These are phyloP conservation scores for Rhinogobio ventralis DNA, from an alignment of 2,797 vertebrate genomes.

Conservation along the genomic window DNA sequence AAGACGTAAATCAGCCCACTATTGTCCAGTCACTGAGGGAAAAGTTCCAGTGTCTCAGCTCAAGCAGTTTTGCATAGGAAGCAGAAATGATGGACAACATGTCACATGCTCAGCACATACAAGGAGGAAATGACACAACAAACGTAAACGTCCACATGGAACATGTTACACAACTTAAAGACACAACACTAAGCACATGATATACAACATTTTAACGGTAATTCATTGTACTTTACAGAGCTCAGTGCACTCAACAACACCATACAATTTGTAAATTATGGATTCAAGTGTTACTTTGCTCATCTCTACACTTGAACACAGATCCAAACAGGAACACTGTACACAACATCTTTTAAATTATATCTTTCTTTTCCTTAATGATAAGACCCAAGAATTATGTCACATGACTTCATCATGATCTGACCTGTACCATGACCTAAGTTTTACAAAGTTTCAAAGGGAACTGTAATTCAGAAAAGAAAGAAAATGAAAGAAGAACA, in stretches of 20 bases:
- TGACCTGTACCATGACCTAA: neutral
- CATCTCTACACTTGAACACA: constrained; percentile 23
- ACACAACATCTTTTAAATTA: constrained; percentile 6
- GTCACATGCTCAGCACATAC: neutral
- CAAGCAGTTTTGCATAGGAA: constrained; percentile 92
- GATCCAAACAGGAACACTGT: neutral
- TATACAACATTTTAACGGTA: neutral
- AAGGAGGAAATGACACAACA: constrained; percentile 1
- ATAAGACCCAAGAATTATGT: constrained; percentile 17
- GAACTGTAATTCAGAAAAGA: neutral
- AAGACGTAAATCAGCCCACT: constrained; percentile 75
- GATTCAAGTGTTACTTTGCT: constrained; percentile 8
- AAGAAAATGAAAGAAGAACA: constrained; percentile 4
- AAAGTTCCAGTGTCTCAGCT: constrained; percentile 97
- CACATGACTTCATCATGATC: neutral
- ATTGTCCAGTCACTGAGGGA: constrained; percentile 95
- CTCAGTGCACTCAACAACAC: neutral
- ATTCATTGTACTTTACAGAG: constrained; percentile 7
- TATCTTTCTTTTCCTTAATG: constrained; percentile 9
- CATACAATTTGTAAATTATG: constrained; percentile 1
- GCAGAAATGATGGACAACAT: neutral
- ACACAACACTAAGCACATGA: constrained; percentile 28
- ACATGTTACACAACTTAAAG: constrained; percentile 33
- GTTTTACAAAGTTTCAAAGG: neutral
- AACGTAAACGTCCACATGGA: constrained; percentile 28